A percentile compares a stretch with the other conserved stretches of the same genome.
phyloP scores from a whole-genome alignment of 2,888 invertebrate genomes.

The Morpho helenor region DNA sequence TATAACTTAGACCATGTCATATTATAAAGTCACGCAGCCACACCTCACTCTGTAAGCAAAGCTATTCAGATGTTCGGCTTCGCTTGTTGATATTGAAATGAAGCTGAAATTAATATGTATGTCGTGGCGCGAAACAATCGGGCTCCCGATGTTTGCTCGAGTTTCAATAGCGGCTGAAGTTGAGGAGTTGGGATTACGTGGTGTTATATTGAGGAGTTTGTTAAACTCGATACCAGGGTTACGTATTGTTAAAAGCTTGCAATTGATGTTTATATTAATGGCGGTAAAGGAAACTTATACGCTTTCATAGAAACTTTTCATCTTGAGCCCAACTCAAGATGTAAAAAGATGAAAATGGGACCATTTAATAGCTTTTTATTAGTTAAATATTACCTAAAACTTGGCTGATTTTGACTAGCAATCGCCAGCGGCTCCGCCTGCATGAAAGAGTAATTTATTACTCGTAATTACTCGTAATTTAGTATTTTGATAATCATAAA shows the following conservation, averaged over 20 bases:
- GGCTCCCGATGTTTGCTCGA: constrained; percentile 45
- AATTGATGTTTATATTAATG: constrained; percentile 4
- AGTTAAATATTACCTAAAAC: too few species aligned
- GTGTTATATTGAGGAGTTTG: constrained; percentile 17
- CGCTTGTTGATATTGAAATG: constrained; percentile 68
- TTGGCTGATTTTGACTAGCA: too few species aligned
- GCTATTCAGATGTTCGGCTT: constrained; percentile 41
- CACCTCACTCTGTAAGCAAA: constrained; percentile 34
- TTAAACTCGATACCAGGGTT: constrained; percentile 1
- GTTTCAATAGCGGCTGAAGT: constrained; percentile 38
- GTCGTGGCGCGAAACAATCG: constrained; percentile 49
- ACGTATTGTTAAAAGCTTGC: not conserved
- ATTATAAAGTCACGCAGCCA: constrained; percentile 31
- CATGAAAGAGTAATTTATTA: too few species aligned
- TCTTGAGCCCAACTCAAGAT: too few species aligned
- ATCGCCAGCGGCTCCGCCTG: too few species aligned
- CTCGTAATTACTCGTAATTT: too few species aligned
- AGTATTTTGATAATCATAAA: too few species aligned
- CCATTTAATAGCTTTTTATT: too few species aligned
- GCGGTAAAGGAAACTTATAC: not conserved
- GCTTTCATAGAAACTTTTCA: too few species aligned
- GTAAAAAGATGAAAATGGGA: too few species aligned
- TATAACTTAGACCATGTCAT: constrained; percentile 24
- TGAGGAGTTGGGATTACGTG: constrained; percentile 18
- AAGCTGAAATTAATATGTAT: constrained; percentile 66